phyloP scores from a whole-genome alignment of 1,140 invertebrate genomes.

The Drosophila sturtevanti region DNA sequence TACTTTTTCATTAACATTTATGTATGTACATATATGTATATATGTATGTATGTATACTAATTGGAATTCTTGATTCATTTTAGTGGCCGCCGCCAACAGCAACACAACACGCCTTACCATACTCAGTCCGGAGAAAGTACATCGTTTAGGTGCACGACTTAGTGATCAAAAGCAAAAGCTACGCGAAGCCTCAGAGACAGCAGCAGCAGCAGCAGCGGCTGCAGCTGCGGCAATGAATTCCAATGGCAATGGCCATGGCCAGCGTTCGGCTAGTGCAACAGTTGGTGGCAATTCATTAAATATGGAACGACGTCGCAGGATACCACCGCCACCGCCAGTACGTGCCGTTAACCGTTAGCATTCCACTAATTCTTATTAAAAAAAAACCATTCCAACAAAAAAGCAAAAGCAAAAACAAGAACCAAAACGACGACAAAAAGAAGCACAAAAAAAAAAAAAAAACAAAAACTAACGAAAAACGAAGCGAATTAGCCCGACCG shows the following conservation, averaged over 20 bases:
- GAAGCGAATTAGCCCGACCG: slow-evolving; percentile 26
- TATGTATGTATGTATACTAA: neutral
- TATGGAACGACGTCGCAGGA: slow-evolving; percentile 45
- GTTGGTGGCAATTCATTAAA: neutral
- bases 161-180: slow-evolving; percentile 73
- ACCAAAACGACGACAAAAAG: slow-evolving; percentile 9
- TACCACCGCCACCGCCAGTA: slow-evolving; percentile 56
- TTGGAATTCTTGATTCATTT: neutral
- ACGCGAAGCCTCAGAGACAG: slow-evolving; percentile 50
- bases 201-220: slow-evolving; percentile 16
- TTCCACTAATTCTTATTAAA: neutral
- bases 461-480: slow-evolving; percentile 19
- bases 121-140: slow-evolving; percentile 79
- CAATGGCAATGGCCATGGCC: slow-evolving; percentile 16
- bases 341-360: slow-evolving; percentile 52
- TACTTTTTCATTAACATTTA: too few relatives aligned
- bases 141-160: slow-evolving; percentile 73
- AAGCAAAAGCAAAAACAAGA: neutral
- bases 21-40: neutral
- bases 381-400: slow-evolving; percentile 32
- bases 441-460: slow-evolving; percentile 4
- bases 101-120: slow-evolving; percentile 64
- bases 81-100: slow-evolving; percentile 44
- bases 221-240: neutral
- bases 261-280: neutral